phyloP scores from a whole-genome alignment of 2,888 invertebrate genomes.

The Melanotus villosus region DNA sequence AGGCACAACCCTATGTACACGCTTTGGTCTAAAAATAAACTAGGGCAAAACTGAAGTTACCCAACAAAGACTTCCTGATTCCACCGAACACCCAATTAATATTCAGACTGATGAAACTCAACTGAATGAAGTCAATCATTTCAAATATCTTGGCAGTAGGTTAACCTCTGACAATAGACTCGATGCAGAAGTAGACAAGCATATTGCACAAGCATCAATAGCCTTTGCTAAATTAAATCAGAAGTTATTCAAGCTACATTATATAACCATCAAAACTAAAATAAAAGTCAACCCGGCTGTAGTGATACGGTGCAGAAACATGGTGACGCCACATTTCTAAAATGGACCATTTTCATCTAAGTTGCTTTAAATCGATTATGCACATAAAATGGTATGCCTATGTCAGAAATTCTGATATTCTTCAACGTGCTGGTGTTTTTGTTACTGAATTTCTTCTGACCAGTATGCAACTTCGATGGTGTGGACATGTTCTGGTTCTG shows the following conservation, averaged over 20 bases:
- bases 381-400: neutral
- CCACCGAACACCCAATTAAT: neutral
- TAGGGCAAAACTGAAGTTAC: neutral
- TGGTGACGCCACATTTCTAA: neutral
- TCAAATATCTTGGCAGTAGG: neutral
- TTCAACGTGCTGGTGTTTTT: neutral
- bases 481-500: neutral
- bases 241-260: neutral
- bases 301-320: neutral
- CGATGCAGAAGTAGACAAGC: neutral
- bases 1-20: too few relatives aligned
- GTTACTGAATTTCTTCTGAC: neutral
- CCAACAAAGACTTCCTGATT: neutral
- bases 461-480: neutral
- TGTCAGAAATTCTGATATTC: neutral
- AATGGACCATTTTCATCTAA: neutral
- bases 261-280: neutral
- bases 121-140: neutral
- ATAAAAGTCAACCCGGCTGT: neutral
- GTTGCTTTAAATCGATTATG: neutral
- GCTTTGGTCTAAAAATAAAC: neutral
- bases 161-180: neutral
- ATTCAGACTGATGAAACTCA: neutral
- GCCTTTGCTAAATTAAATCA: neutral
- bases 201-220: neutral